A percentile compares a stretch with the other conserved stretches of the same genome.
These are phyloP conservation scores for Euclidia mi DNA, from an alignment of 2,888 invertebrate species.

Conservation along the genomic window DNA sequence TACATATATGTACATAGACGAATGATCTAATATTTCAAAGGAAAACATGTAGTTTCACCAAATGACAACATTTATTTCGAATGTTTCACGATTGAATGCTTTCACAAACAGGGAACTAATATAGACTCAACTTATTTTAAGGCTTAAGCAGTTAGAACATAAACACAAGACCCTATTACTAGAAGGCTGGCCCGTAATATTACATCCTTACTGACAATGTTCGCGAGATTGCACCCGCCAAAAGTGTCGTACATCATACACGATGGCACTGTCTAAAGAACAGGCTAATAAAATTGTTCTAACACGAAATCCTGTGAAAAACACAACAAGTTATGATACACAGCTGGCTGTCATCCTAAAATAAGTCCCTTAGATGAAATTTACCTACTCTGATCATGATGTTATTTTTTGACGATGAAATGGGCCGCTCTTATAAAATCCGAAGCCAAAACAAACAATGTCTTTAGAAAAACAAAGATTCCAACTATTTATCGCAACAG, in stretches of 20 bases:
- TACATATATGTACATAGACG: too few species aligned
- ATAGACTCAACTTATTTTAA: background rate
- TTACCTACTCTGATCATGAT: slow-evolving; percentile 30
- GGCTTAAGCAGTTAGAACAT: slow-evolving; percentile 1
- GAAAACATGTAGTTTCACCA: too few species aligned
- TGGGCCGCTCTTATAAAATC: slow-evolving; percentile 36
- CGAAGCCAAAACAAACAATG: slow-evolving; percentile 49
- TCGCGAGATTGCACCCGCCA: slow-evolving; percentile 21
- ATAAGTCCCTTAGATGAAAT: slow-evolving; percentile 34
- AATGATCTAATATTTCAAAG: too few species aligned
- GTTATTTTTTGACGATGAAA: slow-evolving; percentile 46
- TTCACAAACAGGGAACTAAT: background rate
- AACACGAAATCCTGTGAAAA: slow-evolving; percentile 40
- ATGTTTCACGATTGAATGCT: background rate
- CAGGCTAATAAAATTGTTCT: slow-evolving; percentile 48
- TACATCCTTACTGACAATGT: slow-evolving; percentile 2
- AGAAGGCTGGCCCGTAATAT: background rate
- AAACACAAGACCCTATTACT: slow-evolving; percentile 1
- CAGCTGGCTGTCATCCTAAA: slow-evolving; percentile 40
- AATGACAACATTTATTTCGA: background rate
- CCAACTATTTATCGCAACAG: slow-evolving; percentile 48
- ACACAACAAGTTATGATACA: slow-evolving; percentile 36
- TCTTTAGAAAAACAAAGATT: slow-evolving; percentile 47
- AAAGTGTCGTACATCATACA: slow-evolving; percentile 25
- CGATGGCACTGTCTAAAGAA: slow-evolving; percentile 39